Percentiles rank a stretch among this genome's conserved stretches.
Evolutionary conservation across 2,888 invertebrate genomes (phyloP).

Genomic region (Drosophila rellima): DNA sequence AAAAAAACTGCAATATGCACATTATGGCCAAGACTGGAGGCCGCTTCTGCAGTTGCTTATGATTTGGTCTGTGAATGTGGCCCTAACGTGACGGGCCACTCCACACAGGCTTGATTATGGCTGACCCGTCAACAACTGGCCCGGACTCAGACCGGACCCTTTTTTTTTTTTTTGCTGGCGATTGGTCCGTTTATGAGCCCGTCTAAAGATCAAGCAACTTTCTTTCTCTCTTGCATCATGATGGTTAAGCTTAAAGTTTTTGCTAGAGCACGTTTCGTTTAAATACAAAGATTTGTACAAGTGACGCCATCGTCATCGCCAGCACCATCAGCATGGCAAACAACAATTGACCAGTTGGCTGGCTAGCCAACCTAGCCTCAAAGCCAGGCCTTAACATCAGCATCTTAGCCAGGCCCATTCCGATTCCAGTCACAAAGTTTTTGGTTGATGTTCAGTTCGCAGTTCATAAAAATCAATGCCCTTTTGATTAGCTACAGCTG

Average conservation of each 20-base stretch:
- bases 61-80: conserved; percentile 39
- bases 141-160: conserved; percentile 42
- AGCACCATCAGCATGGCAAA: conserved; percentile 52
- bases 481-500: conserved; percentile 78
- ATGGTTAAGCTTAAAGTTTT: conserved; percentile 38
- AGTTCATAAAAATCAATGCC: conserved; percentile 80
- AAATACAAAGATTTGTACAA: conserved; percentile 82
- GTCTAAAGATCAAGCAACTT: conserved; percentile 58
- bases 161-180: conserved; percentile 24
- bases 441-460: conserved; percentile 55
- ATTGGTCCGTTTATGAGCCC: conserved; percentile 71
- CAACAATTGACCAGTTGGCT: conserved; percentile 26
- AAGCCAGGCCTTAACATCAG: conserved; percentile 35
- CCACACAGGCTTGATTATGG: conserved; percentile 52
- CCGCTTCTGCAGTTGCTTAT: conserved; percentile 22
- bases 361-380: conserved; percentile 27
- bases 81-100: conserved; percentile 72
- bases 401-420: conserved; percentile 27
- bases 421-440: conserved; percentile 13
- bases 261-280: conserved; percentile 67
- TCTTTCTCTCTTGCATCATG: conserved; percentile 76
- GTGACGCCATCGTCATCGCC: conserved; percentile 63
- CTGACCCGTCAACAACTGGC: conserved; percentile 65
- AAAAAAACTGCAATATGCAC: conserved; percentile 75
- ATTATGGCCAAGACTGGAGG: conserved; percentile 66